Evolutionary conservation across 2,113 vertebrate genomes (phyloP).

Genomic region (Nothoprocta perdicaria): DNA sequence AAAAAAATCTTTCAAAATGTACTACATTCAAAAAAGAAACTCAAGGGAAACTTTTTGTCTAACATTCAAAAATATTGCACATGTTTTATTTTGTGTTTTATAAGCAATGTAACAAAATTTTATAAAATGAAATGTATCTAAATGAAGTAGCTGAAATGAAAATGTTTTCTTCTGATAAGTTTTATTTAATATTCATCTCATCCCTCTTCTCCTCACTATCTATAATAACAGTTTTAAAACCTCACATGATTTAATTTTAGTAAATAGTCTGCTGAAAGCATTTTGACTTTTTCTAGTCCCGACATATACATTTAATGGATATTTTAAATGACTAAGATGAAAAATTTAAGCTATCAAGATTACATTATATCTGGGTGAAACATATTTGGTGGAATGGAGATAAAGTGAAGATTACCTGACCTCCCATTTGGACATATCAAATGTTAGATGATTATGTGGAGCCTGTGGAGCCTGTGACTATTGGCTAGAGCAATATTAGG

Average conservation of each 20-base stretch:
- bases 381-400: not conserved
- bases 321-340: not conserved
- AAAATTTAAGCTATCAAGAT: not conserved
- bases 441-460: not conserved
- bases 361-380: not conserved
- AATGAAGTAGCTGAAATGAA: not conserved
- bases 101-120: not conserved
- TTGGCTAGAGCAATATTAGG: not conserved
- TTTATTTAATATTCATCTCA: not conserved
- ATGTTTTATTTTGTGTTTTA: not conserved
- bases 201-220: not conserved
- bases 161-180: not conserved
- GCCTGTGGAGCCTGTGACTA: not conserved
- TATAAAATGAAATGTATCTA: not conserved
- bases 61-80: not conserved
- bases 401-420: not conserved
- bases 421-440: not conserved
- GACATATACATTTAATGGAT: not conserved
- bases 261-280: not conserved
- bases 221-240: not conserved
- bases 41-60: not conserved
- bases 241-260: not conserved
- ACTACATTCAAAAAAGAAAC: not conserved
- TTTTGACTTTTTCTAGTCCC: not conserved
- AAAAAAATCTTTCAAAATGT: not conserved